Percentiles rank a stretch among this genome's conserved stretches.
Conservation (phyloP, 2,888 invertebrate species). For the Ethmia dodecea region DNA sequence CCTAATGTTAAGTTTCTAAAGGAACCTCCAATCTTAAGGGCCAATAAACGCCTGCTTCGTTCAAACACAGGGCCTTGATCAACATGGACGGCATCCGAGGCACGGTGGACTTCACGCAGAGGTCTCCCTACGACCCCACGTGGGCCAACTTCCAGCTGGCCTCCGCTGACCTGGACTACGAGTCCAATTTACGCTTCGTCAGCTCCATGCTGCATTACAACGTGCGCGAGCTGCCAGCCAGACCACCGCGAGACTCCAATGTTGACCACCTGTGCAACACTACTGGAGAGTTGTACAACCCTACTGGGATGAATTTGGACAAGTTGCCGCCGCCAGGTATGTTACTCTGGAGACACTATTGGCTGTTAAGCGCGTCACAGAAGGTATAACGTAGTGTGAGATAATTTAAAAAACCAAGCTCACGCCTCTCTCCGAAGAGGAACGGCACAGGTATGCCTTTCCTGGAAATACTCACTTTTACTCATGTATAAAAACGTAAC, state of each 20-base stretch:
- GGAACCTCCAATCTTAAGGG: no score
- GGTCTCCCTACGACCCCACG: conserved; percentile 90
- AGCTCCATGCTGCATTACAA: conserved; percentile 84
- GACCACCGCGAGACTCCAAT: conserved; percentile 39
- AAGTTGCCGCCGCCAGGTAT: conserved; percentile 81
- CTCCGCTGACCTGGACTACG: conserved; percentile 80
- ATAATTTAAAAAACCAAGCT: no score
- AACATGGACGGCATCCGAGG: conserved; percentile 90
- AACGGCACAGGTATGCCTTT: no score
- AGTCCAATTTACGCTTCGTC: conserved; percentile 84
- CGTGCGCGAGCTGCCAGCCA: conserved; percentile 84
- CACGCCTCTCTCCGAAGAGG: no score
- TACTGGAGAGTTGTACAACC: conserved; percentile 88
- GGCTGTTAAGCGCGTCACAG: no score
- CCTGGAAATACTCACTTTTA: no score
- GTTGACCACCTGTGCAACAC: conserved; percentile 78
- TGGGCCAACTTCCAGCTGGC: conserved; percentile 84
- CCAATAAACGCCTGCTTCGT: no score
- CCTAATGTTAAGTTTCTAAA: no score
- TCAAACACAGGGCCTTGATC: conserved; percentile 81
- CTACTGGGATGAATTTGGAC: conserved; percentile 76
- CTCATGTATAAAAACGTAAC: no score
- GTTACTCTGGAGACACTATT: no score
- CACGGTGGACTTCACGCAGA: conserved; percentile 85
- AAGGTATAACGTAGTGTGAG: no score